These are phyloP conservation scores for Neopelma chrysocephalum DNA, from an alignment of 2,797 vertebrate species.

Conservation along the genomic window DNA sequence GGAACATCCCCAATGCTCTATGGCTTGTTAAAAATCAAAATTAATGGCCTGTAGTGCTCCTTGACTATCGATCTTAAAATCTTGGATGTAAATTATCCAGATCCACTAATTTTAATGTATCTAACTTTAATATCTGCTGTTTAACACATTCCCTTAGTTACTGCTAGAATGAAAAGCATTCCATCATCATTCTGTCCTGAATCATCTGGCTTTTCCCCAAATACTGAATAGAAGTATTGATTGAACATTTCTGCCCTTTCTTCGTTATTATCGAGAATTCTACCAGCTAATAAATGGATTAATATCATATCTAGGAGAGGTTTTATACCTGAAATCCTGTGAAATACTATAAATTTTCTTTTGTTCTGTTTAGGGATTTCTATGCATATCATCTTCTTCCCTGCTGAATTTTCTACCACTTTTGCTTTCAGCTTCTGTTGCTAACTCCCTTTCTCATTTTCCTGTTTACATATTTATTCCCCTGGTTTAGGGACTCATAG, in stretches of 20 bases:
- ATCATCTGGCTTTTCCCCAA: conserved; percentile 53
- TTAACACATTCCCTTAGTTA: conserved; percentile 57
- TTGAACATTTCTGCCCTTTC: background rate
- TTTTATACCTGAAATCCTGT: background rate
- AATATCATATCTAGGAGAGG: background rate
- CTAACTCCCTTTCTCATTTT: background rate
- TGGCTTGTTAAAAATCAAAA: conserved; percentile 67
- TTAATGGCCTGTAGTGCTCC: conserved; percentile 53
- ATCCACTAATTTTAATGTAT: conserved; percentile 60
- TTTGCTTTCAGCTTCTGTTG: background rate
- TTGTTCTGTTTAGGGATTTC: background rate
- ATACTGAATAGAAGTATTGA: conserved; percentile 38
- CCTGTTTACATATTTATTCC: background rate
- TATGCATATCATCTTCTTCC: background rate
- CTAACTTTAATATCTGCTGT: conserved; percentile 41
- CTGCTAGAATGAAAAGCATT: conserved; percentile 33
- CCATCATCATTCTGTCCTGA: conserved; percentile 56
- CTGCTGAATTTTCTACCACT: background rate
- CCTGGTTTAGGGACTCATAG: background rate
- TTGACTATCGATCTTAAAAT: conserved; percentile 56
- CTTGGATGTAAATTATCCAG: conserved; percentile 51
- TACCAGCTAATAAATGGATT: background rate
- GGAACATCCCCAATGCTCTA: conserved; percentile 44
- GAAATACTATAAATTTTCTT: background rate
- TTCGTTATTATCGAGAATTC: conserved; percentile 1